These are phyloP conservation scores for honey bee (Apis mellifera) DNA, from an alignment of 1,140 invertebrate genomes.

Conservation along the genomic window Amel_HAv3.1 CM009939.2:4235501-4236000, in stretches of 20 bases:
- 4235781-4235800: background rate
- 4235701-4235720: conserved; percentile 51
- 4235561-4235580: conserved; percentile 49
- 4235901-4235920: background rate
- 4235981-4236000: conserved; percentile 67
- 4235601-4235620: conserved; percentile 57
- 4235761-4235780: background rate
- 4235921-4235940: conserved; percentile 1
- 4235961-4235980: conserved; percentile 62
- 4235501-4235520: conserved; percentile 34
- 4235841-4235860: no score
- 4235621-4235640: conserved; percentile 68
- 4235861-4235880: no score
- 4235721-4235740: conserved; percentile 64
- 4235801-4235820: background rate
- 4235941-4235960: conserved; percentile 12
- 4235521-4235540: conserved; percentile 31
- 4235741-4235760: conserved; percentile 56
- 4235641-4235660: conserved; percentile 70
- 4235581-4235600: conserved; percentile 63
- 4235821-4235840: no score
- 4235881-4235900: no score
- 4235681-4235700: conserved; percentile 68
- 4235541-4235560: conserved; percentile 16
- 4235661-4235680: conserved; percentile 69